These are phyloP conservation scores for Chaenocephalus aceratus DNA, from an alignment of 2,113 vertebrate species.

Conservation along the genomic window DNA sequence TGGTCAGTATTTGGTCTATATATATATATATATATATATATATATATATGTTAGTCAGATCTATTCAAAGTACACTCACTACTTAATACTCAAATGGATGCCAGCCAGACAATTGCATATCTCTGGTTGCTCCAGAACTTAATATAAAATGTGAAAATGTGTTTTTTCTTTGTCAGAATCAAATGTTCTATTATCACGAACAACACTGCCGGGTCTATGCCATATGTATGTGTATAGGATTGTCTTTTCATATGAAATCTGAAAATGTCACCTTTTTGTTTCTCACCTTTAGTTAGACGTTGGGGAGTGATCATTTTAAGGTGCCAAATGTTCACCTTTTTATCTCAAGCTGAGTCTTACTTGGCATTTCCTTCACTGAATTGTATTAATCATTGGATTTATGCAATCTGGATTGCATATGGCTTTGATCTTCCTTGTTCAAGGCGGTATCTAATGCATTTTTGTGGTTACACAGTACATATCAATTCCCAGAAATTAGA, in stretches of 20 bases:
- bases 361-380: conserved; percentile 1
- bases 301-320: conserved; percentile 55
- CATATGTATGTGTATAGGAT: conserved; percentile 60
- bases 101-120: background rate
- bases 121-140: background rate
- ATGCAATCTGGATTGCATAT: background rate
- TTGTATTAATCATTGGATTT: conserved; percentile 14
- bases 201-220: conserved; percentile 54
- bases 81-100: conserved; percentile 8
- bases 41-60: conserved; percentile 17
- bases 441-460: too few species aligned
- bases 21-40: too few species aligned
- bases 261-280: conserved; percentile 63
- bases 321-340: conserved; percentile 63
- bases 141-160: conserved; percentile 33
- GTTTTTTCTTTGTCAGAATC: conserved; percentile 15
- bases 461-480: too few species aligned
- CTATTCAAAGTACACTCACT: conserved; percentile 31
- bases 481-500: too few species aligned
- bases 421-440: background rate
- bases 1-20: conserved; percentile 39
- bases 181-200: conserved; percentile 67
- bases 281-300: conserved; percentile 70
- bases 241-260: conserved; percentile 63
- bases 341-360: conserved; percentile 43